Conservation (phyloP, 2,797 vertebrate species). For the Rhabdomys pumilio region DNA sequence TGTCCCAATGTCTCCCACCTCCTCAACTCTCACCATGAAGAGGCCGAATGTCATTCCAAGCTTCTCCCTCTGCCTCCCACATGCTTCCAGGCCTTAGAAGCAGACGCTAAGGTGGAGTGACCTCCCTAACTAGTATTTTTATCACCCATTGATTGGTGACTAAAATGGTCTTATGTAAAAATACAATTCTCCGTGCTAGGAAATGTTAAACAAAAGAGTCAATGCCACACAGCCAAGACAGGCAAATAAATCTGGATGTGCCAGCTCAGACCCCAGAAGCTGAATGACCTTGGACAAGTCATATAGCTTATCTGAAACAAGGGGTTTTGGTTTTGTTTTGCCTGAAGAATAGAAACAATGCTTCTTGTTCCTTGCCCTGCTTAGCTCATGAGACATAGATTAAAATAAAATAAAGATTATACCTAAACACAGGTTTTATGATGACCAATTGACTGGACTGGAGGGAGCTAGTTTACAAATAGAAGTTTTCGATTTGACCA, state of each 20-base stretch:
- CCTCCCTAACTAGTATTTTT: conserved; percentile 76
- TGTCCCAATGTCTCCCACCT: conserved; percentile 74
- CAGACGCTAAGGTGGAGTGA: conserved; percentile 63
- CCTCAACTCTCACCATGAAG: neutral
- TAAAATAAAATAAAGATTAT: neutral
- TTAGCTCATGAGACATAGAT: neutral
- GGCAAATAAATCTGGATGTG: neutral
- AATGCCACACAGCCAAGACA: neutral
- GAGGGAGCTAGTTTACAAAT: neutral
- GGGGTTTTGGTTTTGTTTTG: neutral
- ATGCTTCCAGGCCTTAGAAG: conserved; percentile 22
- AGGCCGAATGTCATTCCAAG: conserved; percentile 61
- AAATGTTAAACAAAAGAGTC: conserved; percentile 33
- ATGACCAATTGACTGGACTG: neutral
- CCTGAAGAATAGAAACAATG: neutral
- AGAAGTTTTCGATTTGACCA: neutral
- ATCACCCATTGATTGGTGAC: conserved; percentile 52
- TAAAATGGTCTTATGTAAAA: conserved; percentile 76
- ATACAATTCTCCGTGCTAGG: conserved; percentile 2
- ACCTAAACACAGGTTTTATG: neutral
- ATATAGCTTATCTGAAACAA: neutral
- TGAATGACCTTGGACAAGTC: conserved; percentile 43
- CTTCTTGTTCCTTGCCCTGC: neutral
- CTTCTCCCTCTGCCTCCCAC: conserved; percentile 71
- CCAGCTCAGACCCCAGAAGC: neutral